Evolutionary conservation across 1,140 invertebrate genomes (phyloP), one percentile per base, ranked within the genome.

Genomic region (Thalassaphorura encarpata): DNA sequence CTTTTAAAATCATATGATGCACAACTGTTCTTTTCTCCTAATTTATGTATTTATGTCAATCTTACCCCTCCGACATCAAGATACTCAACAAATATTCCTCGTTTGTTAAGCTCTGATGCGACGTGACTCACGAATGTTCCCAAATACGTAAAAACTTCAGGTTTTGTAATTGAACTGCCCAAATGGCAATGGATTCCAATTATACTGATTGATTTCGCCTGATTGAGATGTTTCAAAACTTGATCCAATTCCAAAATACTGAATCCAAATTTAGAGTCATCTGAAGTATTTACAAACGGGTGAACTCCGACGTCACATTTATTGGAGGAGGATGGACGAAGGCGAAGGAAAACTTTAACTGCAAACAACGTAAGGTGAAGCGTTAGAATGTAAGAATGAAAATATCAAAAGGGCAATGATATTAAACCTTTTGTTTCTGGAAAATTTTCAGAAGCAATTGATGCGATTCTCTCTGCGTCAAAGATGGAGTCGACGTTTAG

Each of bases 21-120:
- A n/a, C n/a, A n/a, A n/a, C n/a, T n/a, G n/a, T n/a, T n/a, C n/a
- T n/a, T n/a, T n/a, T n/a, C n/a, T n/a, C n/a, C n/a, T n/a, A n/a
- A n/a, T n/a, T n/a, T n/a, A n/a, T n/a, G n/a, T n/a, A n/a, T n/a
- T n/a, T n/a, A n/a, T n/a, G n/a, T n/a, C n/a, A n/a, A n/a, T n/a
- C n/a, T n/a, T n/a, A n/a, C n/a, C 19, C 74, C 73, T 2, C 74
- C 74, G 26, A 75, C 60, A 61, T 75, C 70, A 5, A 74, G 29
- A 8, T 56, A 6, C 31, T 57, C 28, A 11, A 59, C 19, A 4
- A 3, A 11, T 31, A 67, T 64, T 3, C 63, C 66, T 4, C 45
- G 50, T n/a, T 46, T 45, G 26, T 52, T 58, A 52, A 71, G 52
- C n/a, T 60, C 47, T 8, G 51, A 26, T 5, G 48, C 19, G 13